phyloP scores from a whole-genome alignment of 2,888 invertebrate genomes.

The Aporophyla lueneburgensis region DNA sequence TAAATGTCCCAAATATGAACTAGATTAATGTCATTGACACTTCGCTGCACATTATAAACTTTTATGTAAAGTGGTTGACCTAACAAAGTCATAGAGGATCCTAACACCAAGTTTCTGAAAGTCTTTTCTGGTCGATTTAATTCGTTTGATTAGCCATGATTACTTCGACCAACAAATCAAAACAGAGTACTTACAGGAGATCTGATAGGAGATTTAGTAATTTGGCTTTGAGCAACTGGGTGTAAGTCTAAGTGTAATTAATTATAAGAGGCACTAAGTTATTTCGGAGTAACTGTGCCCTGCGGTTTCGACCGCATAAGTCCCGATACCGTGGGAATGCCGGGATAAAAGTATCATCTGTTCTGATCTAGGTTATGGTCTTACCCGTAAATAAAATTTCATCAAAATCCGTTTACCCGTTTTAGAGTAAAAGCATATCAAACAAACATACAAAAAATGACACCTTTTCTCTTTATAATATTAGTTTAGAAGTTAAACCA shows the following conservation, averaged over 20 bases:
- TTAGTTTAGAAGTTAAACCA: neutral
- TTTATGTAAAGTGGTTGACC: conserved; percentile 4
- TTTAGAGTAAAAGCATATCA: no score
- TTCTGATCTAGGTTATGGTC: no score
- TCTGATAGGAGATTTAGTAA: neutral
- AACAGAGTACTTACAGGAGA: neutral
- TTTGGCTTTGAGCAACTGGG: neutral
- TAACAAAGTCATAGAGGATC: neutral
- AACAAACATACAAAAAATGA: no score
- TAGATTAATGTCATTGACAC: conserved; percentile 12
- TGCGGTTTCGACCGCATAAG: no score
- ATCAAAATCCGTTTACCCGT: no score
- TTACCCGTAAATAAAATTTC: no score
- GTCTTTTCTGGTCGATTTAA: no score
- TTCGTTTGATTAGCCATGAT: neutral
- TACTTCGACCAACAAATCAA: neutral
- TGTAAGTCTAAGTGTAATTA: neutral
- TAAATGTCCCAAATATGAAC: neutral
- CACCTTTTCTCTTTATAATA: no score
- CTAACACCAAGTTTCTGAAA: neutral
- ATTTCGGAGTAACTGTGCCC: neutral
- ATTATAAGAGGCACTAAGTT: neutral
- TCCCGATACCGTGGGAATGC: no score
- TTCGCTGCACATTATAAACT: neutral
- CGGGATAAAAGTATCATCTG: no score